Conservation (phyloP, 2,113 vertebrate species). For the Gnathonemus echidnorhynchus region DNA sequence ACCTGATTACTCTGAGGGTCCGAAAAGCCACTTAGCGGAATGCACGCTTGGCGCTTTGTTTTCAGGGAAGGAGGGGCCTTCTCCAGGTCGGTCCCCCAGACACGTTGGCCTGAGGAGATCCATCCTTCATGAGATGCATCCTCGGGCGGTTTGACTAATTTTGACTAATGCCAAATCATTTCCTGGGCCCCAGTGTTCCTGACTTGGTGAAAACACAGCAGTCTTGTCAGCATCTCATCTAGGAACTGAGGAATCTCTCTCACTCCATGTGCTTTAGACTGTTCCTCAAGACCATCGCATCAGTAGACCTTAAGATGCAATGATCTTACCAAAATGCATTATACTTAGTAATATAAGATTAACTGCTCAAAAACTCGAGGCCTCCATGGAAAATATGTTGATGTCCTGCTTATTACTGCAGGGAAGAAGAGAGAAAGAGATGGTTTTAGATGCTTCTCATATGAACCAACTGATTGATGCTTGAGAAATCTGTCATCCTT, state of each 20-base stretch:
- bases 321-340: background rate
- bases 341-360: background rate
- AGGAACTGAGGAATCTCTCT: background rate
- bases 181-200: background rate
- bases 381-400: background rate
- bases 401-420: background rate
- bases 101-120: background rate
- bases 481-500: constrained; percentile 14
- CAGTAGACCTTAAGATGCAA: background rate
- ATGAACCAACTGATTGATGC: background rate
- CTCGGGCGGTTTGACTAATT: background rate
- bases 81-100: background rate
- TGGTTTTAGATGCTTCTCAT: background rate
- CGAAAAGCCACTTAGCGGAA: constrained; percentile 42
- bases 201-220: background rate
- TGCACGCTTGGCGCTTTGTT: constrained; percentile 28
- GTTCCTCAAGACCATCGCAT: background rate
- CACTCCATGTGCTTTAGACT: background rate
- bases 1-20: constrained; percentile 51
- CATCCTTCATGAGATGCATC: background rate
- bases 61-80: background rate
- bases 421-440: background rate
- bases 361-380: background rate
- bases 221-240: background rate
- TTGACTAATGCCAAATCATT: background rate